phyloP scores from a whole-genome alignment of 1,140 invertebrate species.

The Pantala flavescens region DNA sequence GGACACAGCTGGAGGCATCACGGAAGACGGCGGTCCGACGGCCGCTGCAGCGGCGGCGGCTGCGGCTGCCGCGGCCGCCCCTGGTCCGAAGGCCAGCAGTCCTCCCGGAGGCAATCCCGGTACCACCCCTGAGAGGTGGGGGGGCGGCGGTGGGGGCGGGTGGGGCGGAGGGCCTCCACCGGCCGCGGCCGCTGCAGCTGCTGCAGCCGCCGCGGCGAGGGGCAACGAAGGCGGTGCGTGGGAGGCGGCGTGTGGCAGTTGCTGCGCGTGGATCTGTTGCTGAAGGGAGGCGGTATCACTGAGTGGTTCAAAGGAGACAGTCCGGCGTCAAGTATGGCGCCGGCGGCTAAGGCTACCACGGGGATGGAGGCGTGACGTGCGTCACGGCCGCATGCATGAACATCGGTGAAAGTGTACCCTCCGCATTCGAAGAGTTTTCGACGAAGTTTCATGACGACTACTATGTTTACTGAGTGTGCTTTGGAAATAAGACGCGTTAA shows the following conservation, averaged over 20 bases:
- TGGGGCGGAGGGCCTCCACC: background rate
- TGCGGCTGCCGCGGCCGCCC: constrained; percentile 24
- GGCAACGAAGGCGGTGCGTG: constrained; percentile 20
- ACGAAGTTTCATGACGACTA: no score
- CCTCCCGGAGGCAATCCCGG: background rate
- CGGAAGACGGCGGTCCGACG: constrained; percentile 23
- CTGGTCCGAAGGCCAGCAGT: constrained; percentile 22
- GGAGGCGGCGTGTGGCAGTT: constrained; percentile 37
- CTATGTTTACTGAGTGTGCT: no score
- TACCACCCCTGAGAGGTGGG: background rate
- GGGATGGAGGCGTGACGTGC: no score
- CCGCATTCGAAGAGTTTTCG: no score
- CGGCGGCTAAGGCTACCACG: no score
- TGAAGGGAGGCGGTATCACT: constrained; percentile 22
- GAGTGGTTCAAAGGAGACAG: background rate
- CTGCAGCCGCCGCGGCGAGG: constrained; percentile 27
- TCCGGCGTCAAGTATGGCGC: background rate
- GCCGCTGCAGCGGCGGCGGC: constrained; percentile 22
- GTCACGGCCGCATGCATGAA: no score
- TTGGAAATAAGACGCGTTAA: no score
- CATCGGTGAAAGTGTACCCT: no score
- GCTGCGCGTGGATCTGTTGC: constrained; percentile 51
- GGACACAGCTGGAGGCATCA: constrained; percentile 22
- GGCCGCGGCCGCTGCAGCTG: constrained; percentile 23
- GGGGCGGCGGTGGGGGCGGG: background rate